Conservation (phyloP, 2,888 invertebrate species). For the Allygus modestus region DNA sequence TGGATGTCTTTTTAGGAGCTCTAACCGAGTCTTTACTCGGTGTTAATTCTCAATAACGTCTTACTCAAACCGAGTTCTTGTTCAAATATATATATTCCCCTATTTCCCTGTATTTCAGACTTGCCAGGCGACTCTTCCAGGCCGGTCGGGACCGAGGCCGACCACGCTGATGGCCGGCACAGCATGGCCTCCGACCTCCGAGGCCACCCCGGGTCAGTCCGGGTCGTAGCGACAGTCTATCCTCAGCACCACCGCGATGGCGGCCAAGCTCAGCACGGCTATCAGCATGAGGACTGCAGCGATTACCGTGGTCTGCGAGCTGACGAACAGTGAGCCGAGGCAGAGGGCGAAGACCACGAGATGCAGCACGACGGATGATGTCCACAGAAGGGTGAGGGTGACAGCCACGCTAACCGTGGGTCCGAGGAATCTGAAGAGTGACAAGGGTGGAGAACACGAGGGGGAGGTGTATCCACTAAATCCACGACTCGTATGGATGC, state of each 20-base stretch:
- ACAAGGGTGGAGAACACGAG: constrained; percentile 67
- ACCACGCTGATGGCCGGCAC: constrained; percentile 72
- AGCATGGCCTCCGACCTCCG: constrained; percentile 74
- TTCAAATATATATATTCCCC: no score
- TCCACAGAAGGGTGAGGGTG: constrained; percentile 69
- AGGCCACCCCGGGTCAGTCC: constrained; percentile 71
- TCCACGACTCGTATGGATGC: constrained; percentile 71
- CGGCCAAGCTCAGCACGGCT: constrained; percentile 68
- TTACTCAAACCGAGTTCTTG: no score
- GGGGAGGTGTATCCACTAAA: constrained; percentile 71
- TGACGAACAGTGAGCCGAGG: constrained; percentile 51
- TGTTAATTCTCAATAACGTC: no score
- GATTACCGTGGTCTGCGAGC: constrained; percentile 68
- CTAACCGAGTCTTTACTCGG: no score
- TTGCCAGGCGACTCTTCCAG: constrained; percentile 79
- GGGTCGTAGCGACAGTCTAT: constrained; percentile 72
- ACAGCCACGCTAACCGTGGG: constrained; percentile 69
- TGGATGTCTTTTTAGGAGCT: no score
- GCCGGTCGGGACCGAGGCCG: constrained; percentile 74
- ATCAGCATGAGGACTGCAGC: constrained; percentile 67
- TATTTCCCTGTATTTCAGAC: constrained; percentile 74
- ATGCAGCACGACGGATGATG: constrained; percentile 68
- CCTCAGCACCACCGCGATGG: constrained; percentile 68
- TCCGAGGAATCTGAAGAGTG: constrained; percentile 69
- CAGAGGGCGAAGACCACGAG: constrained; percentile 66